Conservation (phyloP, 2,888 invertebrate species). For the Ametastegia equiseti region DNA sequence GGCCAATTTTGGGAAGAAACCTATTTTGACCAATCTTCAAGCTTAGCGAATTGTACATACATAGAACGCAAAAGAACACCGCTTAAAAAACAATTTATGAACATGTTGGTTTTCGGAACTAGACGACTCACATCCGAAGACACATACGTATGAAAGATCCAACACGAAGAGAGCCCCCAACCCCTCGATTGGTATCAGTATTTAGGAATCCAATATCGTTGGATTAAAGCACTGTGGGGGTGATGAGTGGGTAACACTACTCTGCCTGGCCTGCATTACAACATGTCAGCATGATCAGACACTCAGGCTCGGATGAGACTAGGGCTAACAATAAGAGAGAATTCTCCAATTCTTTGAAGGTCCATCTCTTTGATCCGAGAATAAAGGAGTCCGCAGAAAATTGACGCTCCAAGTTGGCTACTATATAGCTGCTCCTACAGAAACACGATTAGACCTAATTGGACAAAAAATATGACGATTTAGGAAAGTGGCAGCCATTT, state of each 20-base stretch:
- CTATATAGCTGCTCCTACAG: no score
- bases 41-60: no score
- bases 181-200: constrained; percentile 57
- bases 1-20: no score
- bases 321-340: constrained; percentile 1
- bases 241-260: constrained; percentile 67
- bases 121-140: not conserved
- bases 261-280: constrained; percentile 58
- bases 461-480: not conserved
- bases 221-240: constrained; percentile 55
- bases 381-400: not conserved
- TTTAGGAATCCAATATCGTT: constrained; percentile 70
- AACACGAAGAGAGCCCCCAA: not conserved
- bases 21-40: no score
- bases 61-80: no score
- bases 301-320: not conserved
- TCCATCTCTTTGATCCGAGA: not conserved
- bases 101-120: no score
- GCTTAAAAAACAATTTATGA: no score
- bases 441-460: not conserved
- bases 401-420: no score
- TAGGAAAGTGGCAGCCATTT: not conserved
- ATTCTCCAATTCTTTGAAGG: not conserved
- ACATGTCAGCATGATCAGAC: not conserved
- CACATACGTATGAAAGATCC: not conserved